phyloP scores from a whole-genome alignment of 2,113 vertebrate species.

The Lynx canadensis region DNA sequence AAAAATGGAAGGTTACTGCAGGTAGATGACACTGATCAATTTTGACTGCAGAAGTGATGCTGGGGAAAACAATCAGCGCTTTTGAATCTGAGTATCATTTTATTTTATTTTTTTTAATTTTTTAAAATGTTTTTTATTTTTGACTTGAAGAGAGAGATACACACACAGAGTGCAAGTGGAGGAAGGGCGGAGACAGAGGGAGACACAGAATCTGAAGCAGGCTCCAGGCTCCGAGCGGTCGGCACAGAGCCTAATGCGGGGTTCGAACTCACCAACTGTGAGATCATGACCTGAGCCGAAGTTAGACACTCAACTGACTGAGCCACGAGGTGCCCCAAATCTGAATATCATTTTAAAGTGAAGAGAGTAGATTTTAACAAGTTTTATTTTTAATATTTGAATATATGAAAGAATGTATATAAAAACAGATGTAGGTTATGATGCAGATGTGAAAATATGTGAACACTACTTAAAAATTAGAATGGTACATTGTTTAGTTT shows the following conservation, averaged over 20 bases:
- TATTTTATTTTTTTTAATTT: not conserved
- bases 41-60: not conserved
- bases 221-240: too few species aligned
- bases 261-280: too few species aligned
- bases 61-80: not conserved
- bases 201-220: too few species aligned
- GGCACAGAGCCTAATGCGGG: too few species aligned
- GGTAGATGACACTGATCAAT: not conserved
- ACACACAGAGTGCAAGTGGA: too few species aligned
- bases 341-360: not conserved
- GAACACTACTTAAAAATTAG: not conserved
- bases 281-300: too few species aligned
- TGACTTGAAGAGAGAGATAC: too few species aligned
- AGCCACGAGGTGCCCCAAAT: not conserved
- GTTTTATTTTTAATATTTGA: constrained; percentile 7
- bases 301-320: too few species aligned
- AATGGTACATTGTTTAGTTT: not conserved
- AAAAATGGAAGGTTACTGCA: not conserved
- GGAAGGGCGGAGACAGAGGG: too few species aligned
- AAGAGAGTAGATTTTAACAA: not conserved
- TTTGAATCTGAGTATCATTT: not conserved
- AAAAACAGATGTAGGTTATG: not conserved
- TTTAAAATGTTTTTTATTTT: too few species aligned
- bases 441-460: not conserved
- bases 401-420: not conserved